A percentile compares a stretch with the other conserved stretches of the same genome.
Evolutionary conservation across 2,888 invertebrate species (phyloP).

Genomic region (Cepaea hortensis): DNA sequence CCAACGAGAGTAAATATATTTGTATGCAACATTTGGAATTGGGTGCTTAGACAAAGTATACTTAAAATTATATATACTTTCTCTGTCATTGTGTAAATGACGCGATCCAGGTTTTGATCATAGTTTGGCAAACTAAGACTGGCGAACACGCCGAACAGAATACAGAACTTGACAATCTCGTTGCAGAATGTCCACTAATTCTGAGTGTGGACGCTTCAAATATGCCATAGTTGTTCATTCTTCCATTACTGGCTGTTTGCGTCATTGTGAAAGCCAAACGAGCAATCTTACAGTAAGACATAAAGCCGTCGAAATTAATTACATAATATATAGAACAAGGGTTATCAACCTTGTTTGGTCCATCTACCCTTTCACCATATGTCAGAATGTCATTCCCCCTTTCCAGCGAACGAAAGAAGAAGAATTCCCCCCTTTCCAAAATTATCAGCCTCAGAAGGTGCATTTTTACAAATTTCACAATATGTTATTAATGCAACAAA

Average conservation of each 20-base stretch:
- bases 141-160: neutral
- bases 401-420: too few relatives aligned
- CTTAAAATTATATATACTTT: neutral
- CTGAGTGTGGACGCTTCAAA: too few relatives aligned
- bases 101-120: neutral
- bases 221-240: neutral
- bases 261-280: neutral
- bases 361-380: too few relatives aligned
- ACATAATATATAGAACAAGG: neutral
- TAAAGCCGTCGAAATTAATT: neutral
- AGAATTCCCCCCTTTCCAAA: too few relatives aligned
- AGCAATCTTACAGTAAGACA: neutral
- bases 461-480: too few relatives aligned
- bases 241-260: neutral
- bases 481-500: too few relatives aligned
- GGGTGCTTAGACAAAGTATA: neutral
- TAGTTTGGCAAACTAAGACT: neutral
- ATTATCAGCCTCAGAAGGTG: too few relatives aligned
- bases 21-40: neutral
- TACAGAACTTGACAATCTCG: conserved; percentile 17
- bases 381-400: too few relatives aligned
- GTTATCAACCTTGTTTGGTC: too few relatives aligned
- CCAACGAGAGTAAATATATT: neutral
- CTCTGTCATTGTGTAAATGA: neutral
- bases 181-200: neutral